Percentiles rank a stretch among this genome's conserved stretches.
phyloP scores from a whole-genome alignment of 2,888 invertebrate genomes.

The Rambutsinella grinnellia region DNA sequence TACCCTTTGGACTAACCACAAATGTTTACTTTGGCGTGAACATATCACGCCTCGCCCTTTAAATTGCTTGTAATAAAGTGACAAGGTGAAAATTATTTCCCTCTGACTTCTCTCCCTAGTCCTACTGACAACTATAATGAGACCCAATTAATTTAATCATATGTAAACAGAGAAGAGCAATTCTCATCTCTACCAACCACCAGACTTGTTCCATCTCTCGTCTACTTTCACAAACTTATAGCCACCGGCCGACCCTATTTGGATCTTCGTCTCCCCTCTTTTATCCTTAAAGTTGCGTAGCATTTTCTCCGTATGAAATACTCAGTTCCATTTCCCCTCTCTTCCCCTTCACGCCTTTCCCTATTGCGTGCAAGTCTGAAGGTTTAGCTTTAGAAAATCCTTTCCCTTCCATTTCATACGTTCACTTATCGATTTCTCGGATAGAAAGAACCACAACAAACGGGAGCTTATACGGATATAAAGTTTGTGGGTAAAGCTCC shows the following conservation, averaged over 20 bases:
- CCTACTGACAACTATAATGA: not conserved
- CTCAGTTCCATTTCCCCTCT: too few species aligned
- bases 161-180: not conserved
- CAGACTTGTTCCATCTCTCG: not conserved
- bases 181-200: not conserved
- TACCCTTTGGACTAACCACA: too few species aligned
- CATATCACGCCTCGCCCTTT: too few species aligned
- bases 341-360: too few species aligned
- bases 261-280: not conserved
- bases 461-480: too few species aligned
- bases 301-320: too few species aligned
- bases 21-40: too few species aligned
- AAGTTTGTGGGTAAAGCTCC: too few species aligned
- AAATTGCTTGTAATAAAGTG: too few species aligned
- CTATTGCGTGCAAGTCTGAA: not conserved
- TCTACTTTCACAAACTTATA: not conserved
- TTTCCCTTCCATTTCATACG: not conserved
- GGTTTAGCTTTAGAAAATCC: too few species aligned
- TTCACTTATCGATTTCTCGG: not conserved
- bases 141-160: not conserved
- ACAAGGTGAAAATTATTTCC: conserved; percentile 1
- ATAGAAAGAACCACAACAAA: not conserved
- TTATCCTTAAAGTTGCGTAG: not conserved
- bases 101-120: not conserved
- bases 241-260: not conserved